A percentile compares a stretch with the other conserved stretches of the same genome.
Conservation (phyloP, 2,797 vertebrate genomes). For the Diplodus puntazzo region DNA sequence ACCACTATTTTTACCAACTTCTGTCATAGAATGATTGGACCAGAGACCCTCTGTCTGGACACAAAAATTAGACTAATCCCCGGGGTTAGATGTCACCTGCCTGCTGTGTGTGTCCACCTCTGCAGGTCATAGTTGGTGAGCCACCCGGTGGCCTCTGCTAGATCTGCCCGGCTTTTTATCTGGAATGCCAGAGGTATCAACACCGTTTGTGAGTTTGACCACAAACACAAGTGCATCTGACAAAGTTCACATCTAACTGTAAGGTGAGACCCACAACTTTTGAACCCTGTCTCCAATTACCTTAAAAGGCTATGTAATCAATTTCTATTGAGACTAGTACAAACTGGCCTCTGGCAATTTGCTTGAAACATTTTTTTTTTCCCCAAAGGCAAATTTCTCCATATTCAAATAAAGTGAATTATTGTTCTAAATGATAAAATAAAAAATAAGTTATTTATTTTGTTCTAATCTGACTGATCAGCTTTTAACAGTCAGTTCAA, state of each 20-base stretch:
- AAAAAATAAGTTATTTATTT: background rate
- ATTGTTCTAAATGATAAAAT: background rate
- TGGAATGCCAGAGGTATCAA: conserved; percentile 85
- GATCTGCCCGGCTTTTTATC: conserved; percentile 83
- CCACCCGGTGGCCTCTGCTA: conserved; percentile 76
- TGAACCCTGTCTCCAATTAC: background rate
- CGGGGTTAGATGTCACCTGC: conserved; percentile 81
- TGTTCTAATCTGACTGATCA: background rate
- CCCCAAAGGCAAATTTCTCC: background rate
- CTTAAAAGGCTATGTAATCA: background rate
- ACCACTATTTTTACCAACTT: conserved; percentile 25
- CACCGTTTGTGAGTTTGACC: conserved; percentile 74
- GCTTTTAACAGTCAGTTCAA: background rate
- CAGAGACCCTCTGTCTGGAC: conserved; percentile 68
- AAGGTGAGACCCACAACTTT: background rate
- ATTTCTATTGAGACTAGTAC: background rate
- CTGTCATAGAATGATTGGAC: conserved; percentile 16
- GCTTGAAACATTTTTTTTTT: background rate
- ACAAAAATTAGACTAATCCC: conserved; percentile 66
- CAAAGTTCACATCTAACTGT: conserved; percentile 31
- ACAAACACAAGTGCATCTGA: conserved; percentile 61
- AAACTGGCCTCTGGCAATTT: background rate
- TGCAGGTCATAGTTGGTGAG: conserved; percentile 86
- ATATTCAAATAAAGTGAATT: background rate
- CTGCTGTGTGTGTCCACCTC: conserved; percentile 79